Base-by-base conservation (phyloP, 2,888 invertebrate species). In the Ernsta delagoae region DNA sequence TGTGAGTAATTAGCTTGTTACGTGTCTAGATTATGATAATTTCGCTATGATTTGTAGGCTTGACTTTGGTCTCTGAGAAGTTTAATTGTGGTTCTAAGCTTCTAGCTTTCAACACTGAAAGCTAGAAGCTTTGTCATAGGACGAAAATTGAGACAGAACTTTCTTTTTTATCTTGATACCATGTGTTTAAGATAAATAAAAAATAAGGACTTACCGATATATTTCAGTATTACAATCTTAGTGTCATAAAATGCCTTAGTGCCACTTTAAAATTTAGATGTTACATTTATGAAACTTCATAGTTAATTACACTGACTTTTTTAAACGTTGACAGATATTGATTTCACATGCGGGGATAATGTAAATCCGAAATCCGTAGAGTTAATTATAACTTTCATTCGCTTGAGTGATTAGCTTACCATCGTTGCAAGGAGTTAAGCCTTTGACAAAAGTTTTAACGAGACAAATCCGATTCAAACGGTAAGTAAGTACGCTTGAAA, bases 401-500 rank as follows among this genome's bases (percentile, higher is more conserved):
- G 54, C 53, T 61, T 16, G 41, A 69, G 43, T 41, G 68, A 53
- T 31, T 50, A 67, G 56, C 61, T 67, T 61, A 56, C 45, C 43
- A 60, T 50, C 36, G 54, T 64, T 54, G 43, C 56, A 54, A 53
- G 68, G 62, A 45, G 11, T 57, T 59, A 64, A 59, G 59, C 60
- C 71, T 73, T 71, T 70, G 67, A 72, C 12, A 48, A 24, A 78
- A 77, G 72, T 78, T 78, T 75, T 78, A 78, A 78, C 70, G 77
- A 78, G 61, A 50, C 68, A 65, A 59, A 69, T 72, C 68, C 68
- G 59, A 16, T 48, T 59, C 4, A 24, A 53, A 57, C 12, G 50
- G 59, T 63, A 63, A 68, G 61, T 63, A 68, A 43, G 43, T 43
- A 31, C 31, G 31, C 24, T 1, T 24, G 24, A n/a, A n/a, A n/a